A percentile compares a stretch with the other conserved stretches of the same genome.
These are phyloP conservation scores for Pyrochroa serraticornis DNA, from an alignment of 2,888 invertebrate genomes.

Conservation along the genomic window DNA sequence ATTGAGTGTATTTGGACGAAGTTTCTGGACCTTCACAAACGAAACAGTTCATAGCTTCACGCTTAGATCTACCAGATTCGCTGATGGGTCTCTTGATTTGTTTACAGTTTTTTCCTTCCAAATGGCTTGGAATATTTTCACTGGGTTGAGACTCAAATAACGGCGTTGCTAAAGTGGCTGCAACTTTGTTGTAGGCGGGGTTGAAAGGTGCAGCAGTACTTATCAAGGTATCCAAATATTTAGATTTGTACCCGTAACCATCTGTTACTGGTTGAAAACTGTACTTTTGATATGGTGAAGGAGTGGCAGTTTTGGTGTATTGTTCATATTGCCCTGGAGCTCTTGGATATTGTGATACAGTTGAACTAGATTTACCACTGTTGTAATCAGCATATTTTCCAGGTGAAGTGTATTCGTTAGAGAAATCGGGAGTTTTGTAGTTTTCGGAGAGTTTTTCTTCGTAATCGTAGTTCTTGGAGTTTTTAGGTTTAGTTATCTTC, in stretches of 20 bases:
- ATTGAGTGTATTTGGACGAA: constrained; percentile 64
- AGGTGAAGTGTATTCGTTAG: constrained; percentile 11
- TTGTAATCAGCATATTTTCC: constrained; percentile 40
- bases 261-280: constrained; percentile 48
- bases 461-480: constrained; percentile 22
- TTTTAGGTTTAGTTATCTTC: constrained; percentile 9
- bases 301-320: constrained; percentile 26
- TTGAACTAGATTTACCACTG: constrained; percentile 45
- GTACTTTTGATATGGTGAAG: constrained; percentile 54
- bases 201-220: constrained; percentile 40
- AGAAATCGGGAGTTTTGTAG: constrained; percentile 11
- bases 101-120: constrained; percentile 63
- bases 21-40: constrained; percentile 63
- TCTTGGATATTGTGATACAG: constrained; percentile 43
- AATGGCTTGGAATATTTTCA: constrained; percentile 38
- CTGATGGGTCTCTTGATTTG: constrained; percentile 63
- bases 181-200: constrained; percentile 58
- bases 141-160: constrained; percentile 38
- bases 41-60: constrained; percentile 60
- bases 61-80: constrained; percentile 41
- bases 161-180: constrained; percentile 38
- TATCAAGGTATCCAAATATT: constrained; percentile 40
- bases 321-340: constrained; percentile 34
- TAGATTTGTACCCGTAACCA: constrained; percentile 23
- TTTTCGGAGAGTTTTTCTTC: constrained; percentile 30